Percentiles rank a stretch among this genome's conserved stretches.
phyloP scores from a whole-genome alignment of 2,888 invertebrate genomes.

The Melanostoma mellinum region DNA sequence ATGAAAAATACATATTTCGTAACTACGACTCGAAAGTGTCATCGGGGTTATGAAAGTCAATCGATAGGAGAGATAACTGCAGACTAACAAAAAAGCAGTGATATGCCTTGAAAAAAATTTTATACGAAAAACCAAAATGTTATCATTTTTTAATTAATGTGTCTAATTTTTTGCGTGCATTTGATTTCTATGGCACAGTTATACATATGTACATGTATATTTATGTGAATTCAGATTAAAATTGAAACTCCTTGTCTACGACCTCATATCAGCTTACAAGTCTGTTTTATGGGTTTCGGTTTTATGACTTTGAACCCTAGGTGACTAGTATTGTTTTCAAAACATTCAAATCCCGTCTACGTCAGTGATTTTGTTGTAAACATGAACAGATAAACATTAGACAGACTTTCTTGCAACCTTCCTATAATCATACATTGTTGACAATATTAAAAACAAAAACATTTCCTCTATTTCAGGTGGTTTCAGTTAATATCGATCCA shows the following conservation, averaged over 20 bases:
- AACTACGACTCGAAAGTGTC: slow-evolving; percentile 22
- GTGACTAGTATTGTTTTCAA: background rate
- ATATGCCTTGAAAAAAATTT: background rate
- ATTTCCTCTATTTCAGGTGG: slow-evolving; percentile 84
- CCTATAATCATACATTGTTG: background rate
- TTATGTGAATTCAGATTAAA: slow-evolving; percentile 21
- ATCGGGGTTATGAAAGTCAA: slow-evolving; percentile 44
- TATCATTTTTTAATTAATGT: slow-evolving; percentile 30
- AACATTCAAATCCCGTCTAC: background rate
- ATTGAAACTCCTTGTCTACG: slow-evolving; percentile 29
- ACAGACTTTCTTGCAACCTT: background rate
- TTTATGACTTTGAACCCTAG: slow-evolving; percentile 40
- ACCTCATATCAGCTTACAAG: slow-evolving; percentile 9
- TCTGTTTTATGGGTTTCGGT: slow-evolving; percentile 1
- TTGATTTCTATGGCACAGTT: background rate
- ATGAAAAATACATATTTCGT: slow-evolving; percentile 14
- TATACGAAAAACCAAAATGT: slow-evolving; percentile 2
- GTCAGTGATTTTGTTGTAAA: background rate
- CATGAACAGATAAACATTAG: background rate
- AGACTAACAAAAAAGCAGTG: slow-evolving; percentile 32
- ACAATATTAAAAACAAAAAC: background rate
- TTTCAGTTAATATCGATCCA: slow-evolving; percentile 90
- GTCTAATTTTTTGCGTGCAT: slow-evolving; percentile 27
- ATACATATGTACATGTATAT: background rate
- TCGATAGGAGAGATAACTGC: slow-evolving; percentile 50